A percentile compares a stretch with the other conserved stretches of the same genome.
Evolutionary conservation across 2,113 vertebrate genomes (phyloP).

Genomic region (Grantiella picta): DNA sequence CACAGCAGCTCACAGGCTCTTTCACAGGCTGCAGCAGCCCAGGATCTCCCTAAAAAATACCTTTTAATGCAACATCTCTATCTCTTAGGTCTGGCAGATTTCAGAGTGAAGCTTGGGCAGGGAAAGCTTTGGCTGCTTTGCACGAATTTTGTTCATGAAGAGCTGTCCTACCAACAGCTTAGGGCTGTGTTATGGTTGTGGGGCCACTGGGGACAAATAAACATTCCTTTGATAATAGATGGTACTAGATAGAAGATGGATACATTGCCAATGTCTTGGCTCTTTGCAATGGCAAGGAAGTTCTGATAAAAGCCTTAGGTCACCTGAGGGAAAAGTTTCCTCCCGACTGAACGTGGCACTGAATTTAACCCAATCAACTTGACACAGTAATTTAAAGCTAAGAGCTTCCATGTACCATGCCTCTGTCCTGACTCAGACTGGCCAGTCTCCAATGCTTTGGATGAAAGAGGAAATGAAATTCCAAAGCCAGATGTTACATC

Average conservation of each 20-base stretch:
- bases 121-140: not conserved
- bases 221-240: not conserved
- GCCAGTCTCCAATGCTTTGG: not conserved
- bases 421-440: not conserved
- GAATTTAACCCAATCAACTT: not conserved
- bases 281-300: not conserved
- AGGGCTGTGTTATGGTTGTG: not conserved
- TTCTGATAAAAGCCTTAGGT: not conserved
- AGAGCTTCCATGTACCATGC: not conserved
- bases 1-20: not conserved
- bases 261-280: not conserved
- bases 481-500: not conserved
- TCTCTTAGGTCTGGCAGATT: not conserved
- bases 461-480: not conserved
- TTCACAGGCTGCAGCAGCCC: not conserved
- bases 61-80: not conserved
- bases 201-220: not conserved
- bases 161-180: not conserved
- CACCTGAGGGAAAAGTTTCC: not conserved
- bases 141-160: not conserved
- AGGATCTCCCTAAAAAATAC: not conserved
- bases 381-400: not conserved
- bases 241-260: not conserved
- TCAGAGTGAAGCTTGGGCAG: not conserved
- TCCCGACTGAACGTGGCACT: rapidly evolving